A percentile compares a stretch with the other conserved stretches of the same genome.
Conservation (phyloP, 2,797 vertebrate species). For the Pipistrellus pipistrellus region DNA sequence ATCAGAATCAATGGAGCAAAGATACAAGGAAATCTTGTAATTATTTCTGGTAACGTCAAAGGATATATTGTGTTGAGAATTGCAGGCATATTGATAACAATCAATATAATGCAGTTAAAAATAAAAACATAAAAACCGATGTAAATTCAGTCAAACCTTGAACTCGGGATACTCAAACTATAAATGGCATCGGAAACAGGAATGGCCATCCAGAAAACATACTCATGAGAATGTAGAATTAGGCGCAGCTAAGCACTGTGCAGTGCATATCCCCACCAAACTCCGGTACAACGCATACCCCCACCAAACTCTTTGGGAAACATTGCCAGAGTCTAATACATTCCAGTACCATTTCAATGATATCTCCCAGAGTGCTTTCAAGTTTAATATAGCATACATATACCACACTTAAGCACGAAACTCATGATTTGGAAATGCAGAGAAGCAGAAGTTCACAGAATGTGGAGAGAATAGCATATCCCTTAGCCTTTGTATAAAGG, state of each 20-base stretch:
- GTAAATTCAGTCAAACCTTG: constrained; percentile 38
- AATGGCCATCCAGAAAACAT: not conserved
- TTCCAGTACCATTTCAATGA: constrained; percentile 20
- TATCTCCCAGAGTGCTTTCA: not conserved
- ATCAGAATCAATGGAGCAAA: not conserved
- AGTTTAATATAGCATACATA: constrained; percentile 36
- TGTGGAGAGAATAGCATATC: not conserved
- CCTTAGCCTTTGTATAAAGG: constrained; percentile 30
- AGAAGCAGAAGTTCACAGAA: not conserved
- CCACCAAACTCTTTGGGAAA: too few species aligned
- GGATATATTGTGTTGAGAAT: not conserved
- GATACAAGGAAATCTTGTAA: not conserved
- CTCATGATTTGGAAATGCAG: constrained; percentile 40
- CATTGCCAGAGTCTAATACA: not conserved
- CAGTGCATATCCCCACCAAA: too few species aligned
- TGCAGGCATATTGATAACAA: not conserved
- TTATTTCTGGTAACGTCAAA: constrained; percentile 1
- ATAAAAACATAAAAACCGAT: not conserved
- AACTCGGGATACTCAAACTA: not conserved
- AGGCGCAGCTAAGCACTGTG: too few species aligned
- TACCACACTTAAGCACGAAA: not conserved
- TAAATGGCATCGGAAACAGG: not conserved
- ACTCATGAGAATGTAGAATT: too few species aligned
- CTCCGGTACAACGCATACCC: too few species aligned
- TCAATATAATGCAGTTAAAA: constrained; percentile 21